Conservation (phyloP, 2,797 vertebrate species). For the Oreonectes daqikongensis region DNA sequence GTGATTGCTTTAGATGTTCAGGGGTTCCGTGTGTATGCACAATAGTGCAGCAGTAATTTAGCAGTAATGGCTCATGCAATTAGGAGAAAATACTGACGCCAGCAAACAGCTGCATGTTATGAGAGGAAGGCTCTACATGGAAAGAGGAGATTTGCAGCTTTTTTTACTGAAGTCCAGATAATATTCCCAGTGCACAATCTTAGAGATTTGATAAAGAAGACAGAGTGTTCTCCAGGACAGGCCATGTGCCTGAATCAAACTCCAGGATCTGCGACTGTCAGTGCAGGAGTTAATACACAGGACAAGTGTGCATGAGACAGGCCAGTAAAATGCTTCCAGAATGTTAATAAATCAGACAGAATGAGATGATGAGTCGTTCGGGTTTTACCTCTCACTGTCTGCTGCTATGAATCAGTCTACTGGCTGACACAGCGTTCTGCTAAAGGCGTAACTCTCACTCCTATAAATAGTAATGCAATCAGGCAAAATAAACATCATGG, state of each 20-base stretch:
- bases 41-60: neutral
- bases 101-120: neutral
- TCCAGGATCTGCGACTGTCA: neutral
- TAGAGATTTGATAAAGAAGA: too few species aligned
- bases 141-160: too few species aligned
- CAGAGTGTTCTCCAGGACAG: neutral
- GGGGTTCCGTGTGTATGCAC: neutral
- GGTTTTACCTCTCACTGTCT: conserved; percentile 26
- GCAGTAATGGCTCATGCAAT: neutral
- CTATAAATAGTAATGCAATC: conserved; percentile 6
- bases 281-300: conserved; percentile 15
- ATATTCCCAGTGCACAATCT: too few species aligned
- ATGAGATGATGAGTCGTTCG: neutral
- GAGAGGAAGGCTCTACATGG: neutral
- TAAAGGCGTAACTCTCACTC: neutral
- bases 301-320: neutral
- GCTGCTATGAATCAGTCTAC: neutral
- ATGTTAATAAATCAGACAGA: conserved; percentile 28
- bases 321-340: conserved; percentile 20
- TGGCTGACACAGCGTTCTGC: neutral
- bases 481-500: neutral
- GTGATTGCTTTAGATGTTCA: neutral
- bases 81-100: neutral
- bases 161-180: too few species aligned
- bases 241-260: conserved; percentile 1